Conservation (phyloP, 2,888 invertebrate species). For the Epinotia ramella region DNA sequence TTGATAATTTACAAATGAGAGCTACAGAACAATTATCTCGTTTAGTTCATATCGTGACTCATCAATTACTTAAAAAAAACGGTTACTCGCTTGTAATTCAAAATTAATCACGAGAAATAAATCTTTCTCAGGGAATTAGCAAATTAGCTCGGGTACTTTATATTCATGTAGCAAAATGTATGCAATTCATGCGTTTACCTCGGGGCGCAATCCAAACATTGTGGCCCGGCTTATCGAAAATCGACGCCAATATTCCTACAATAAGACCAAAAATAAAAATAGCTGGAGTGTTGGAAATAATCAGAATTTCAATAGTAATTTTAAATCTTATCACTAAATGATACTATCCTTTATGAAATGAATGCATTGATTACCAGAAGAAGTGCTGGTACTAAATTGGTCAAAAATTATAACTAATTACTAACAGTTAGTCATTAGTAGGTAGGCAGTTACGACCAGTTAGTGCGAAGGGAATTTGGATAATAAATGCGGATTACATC, state of each 20-base stretch:
- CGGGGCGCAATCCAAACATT: slow-evolving; percentile 25
- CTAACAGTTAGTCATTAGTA: no score
- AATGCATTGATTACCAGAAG: no score
- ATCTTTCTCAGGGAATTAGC: slow-evolving; percentile 36
- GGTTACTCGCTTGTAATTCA: slow-evolving; percentile 12
- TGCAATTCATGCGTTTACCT: slow-evolving; percentile 33
- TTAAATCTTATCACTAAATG: no score
- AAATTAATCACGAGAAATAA: slow-evolving; percentile 26
- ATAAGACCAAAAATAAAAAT: neutral
- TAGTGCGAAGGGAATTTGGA: no score
- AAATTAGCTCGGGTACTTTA: slow-evolving; percentile 39
- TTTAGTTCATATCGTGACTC: neutral
- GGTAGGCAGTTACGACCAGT: no score
- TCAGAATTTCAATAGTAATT: neutral
- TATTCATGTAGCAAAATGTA: slow-evolving; percentile 40
- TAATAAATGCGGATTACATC: no score
- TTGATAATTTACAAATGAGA: neutral
- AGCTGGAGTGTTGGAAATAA: neutral
- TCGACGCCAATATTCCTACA: slow-evolving; percentile 1
- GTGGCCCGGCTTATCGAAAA: slow-evolving; percentile 26
- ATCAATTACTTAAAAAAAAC: neutral
- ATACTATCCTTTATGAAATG: no score
- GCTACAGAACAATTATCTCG: neutral
- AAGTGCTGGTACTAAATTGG: no score
- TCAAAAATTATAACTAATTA: no score